phyloP scores from a whole-genome alignment of 92 coral and sea anemone genomes.

The Porites evermanni region DNA sequence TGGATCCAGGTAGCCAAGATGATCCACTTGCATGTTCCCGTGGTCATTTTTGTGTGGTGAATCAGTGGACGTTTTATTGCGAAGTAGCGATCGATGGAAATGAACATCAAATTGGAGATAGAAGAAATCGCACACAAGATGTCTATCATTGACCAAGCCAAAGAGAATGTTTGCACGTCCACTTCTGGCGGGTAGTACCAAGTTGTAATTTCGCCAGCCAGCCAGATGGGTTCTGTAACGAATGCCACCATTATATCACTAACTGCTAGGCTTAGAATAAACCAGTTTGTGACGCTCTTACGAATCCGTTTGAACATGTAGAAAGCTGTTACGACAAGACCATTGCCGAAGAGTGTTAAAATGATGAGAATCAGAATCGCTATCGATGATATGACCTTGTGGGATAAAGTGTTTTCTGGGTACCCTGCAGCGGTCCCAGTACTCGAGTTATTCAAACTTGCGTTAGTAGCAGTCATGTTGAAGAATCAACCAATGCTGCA shows the following conservation, averaged over 20 bases:
- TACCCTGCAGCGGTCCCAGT: background rate
- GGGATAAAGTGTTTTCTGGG: conserved; percentile 55
- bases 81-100: conserved; percentile 94
- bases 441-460: conserved; percentile 8
- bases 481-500: background rate
- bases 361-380: conserved; percentile 81
- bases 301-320: conserved; percentile 85
- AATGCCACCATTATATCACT: conserved; percentile 94
- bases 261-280: conserved; percentile 90
- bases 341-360: conserved; percentile 87
- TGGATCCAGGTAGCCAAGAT: conserved; percentile 84
- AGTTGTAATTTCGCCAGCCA: conserved; percentile 80
- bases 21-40: conserved; percentile 79
- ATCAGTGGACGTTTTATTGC: conserved; percentile 91
- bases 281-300: conserved; percentile 92
- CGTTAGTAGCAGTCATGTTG: conserved; percentile 13
- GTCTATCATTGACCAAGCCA: conserved; percentile 82
- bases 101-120: conserved; percentile 89
- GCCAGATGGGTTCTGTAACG: conserved; percentile 97
- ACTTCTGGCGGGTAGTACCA: conserved; percentile 82
- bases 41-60: conserved; percentile 96
- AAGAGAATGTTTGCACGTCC: conserved; percentile 31
- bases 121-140: conserved; percentile 91
- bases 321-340: conserved; percentile 88
- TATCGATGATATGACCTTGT: conserved; percentile 82